Evolutionary conservation across 1,140 invertebrate species (phyloP), one percentile per base, ranked within the genome.

Genomic region (Drosophila oshimai): DNA sequence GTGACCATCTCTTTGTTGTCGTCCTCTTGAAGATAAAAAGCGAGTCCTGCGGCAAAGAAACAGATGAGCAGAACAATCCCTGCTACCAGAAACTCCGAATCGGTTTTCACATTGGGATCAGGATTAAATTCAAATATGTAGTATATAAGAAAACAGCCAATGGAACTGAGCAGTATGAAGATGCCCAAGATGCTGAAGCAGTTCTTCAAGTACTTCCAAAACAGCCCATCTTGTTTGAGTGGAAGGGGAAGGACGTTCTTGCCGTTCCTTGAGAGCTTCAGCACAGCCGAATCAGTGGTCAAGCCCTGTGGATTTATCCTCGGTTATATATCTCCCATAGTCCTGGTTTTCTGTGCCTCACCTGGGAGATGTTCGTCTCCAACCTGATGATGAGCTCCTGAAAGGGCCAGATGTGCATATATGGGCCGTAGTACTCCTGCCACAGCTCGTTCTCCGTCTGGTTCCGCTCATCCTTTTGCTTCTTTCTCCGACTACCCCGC

Each of bases 371-470:
- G 44, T 17, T 42, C 9, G 42, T 42, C 20, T 60, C 54, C 29
- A 71, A 6, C 13, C 39, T 13, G 6, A 10, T 0, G 15, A 24
- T 51, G 12, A 71, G 28, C 28, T 60, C 54, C 24, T 42, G 10
- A 17, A 71, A 61, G 28, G 67, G 22, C 45, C 55, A 46, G 17
- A 72, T 9, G 33, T 72, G 68, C 31, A 72, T 22, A 44, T 24
- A 61, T 0, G 39, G 44, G 6, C 20, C 39, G 31, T 39, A 72
- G 28, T 45, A 46, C 29, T 49, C 46, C 54, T 46, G 12, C 68
- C 68, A 72, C 12, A 61, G 10, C 4, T 72, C 68, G 9, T 72
- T 51, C 18, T 39, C 39, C 4, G 68, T 72, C 26, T 15, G n/a
- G 0, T 0, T 26, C 24, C 7, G 0, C 5, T 1, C 6, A 0